Evolutionary conservation across 2,113 vertebrate species (phyloP).

Genomic region (Siphamia tubifer): DNA sequence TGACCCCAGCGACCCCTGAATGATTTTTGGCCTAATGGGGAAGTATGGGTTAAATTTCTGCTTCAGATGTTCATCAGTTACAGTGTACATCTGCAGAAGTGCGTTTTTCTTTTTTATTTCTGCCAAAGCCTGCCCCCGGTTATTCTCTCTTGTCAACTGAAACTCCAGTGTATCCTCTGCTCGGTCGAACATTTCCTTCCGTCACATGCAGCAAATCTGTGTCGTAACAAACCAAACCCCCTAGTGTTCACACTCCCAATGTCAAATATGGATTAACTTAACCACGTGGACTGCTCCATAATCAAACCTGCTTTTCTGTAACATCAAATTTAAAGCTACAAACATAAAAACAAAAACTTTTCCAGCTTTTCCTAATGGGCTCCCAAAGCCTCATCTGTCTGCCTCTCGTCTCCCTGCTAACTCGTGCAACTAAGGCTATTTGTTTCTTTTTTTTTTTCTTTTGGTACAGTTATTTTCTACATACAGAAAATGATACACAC

Average conservation of each 20-base stretch:
- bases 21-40: constrained; percentile 25
- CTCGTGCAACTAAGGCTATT: constrained; percentile 63
- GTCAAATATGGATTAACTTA: constrained; percentile 21
- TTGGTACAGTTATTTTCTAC: constrained; percentile 72
- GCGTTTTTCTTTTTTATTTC: neutral
- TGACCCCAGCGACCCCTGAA: constrained; percentile 43
- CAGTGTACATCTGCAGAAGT: constrained; percentile 9
- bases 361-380: constrained; percentile 25
- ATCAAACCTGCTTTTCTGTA: constrained; percentile 16
- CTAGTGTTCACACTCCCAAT: constrained; percentile 16
- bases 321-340: constrained; percentile 23
- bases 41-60: constrained; percentile 10
- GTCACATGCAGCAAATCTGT: constrained; percentile 2
- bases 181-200: neutral
- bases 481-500: constrained; percentile 59
- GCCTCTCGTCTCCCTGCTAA: constrained; percentile 34
- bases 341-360: neutral
- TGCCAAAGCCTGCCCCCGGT: constrained; percentile 3
- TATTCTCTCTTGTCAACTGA: neutral
- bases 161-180: neutral
- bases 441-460: constrained; percentile 27
- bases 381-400: constrained; percentile 16
- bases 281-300: constrained; percentile 6
- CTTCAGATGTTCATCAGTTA: constrained; percentile 4
- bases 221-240: constrained; percentile 30